Conservation (phyloP, 2,888 invertebrate species). For the Pseudoips prasinana region DNA sequence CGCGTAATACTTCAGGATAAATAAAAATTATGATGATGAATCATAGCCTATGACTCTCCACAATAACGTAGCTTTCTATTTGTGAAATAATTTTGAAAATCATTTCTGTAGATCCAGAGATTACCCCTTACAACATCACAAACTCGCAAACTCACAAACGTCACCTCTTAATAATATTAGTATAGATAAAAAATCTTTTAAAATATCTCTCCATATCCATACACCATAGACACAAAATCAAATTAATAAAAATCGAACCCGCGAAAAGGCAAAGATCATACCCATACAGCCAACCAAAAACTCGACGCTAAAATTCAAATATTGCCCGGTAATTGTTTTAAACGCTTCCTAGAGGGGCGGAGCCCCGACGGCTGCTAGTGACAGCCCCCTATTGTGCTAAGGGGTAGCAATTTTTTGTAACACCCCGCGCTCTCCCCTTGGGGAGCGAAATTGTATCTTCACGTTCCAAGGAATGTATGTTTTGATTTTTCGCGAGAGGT, state of each 20-base stretch:
- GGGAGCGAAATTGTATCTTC: constrained; percentile 29
- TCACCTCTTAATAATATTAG: too few relatives aligned
- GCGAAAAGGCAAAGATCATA: constrained; percentile 19
- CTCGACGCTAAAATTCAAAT: constrained; percentile 49
- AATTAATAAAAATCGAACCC: constrained; percentile 3
- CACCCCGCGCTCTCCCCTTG: constrained; percentile 61
- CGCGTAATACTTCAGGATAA: too few relatives aligned
- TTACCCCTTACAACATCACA: too few relatives aligned
- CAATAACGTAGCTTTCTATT: too few relatives aligned
- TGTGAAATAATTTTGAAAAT: too few relatives aligned
- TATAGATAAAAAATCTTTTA: too few relatives aligned
- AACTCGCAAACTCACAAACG: too few relatives aligned
- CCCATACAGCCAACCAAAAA: constrained; percentile 22
- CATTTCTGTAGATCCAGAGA: too few relatives aligned
- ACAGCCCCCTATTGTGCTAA: constrained; percentile 56
- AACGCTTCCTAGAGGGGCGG: constrained; percentile 44
- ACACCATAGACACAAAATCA: background rate
- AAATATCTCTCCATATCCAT: too few relatives aligned
- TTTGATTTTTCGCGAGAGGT: constrained; percentile 14
- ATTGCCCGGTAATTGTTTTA: constrained; percentile 60
- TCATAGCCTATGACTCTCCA: too few relatives aligned
- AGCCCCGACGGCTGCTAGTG: constrained; percentile 53
- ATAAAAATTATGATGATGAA: too few relatives aligned
- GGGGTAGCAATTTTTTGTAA: constrained; percentile 72
- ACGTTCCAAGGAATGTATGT: constrained; percentile 16